Evolutionary conservation across 2,797 vertebrate species (phyloP).

Genomic region (Bradypodion pumilum): DNA sequence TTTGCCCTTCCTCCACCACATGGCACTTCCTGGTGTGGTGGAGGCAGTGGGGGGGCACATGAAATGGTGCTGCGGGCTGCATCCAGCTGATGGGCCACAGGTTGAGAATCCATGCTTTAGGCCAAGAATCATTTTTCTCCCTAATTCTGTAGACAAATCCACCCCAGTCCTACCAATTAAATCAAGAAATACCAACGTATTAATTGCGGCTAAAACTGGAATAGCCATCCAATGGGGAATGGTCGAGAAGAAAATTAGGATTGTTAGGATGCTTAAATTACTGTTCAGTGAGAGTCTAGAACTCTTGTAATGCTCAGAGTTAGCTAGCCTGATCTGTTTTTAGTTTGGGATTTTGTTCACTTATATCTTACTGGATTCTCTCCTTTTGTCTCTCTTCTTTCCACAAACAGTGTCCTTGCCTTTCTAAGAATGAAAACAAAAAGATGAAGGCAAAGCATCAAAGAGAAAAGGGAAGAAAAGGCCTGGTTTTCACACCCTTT

Average conservation of each 20-base stretch:
- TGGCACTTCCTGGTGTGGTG: no score
- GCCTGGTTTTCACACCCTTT: slow-evolving; percentile 9
- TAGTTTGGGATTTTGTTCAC: not conserved
- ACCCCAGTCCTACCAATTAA: no score
- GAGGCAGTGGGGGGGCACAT: no score
- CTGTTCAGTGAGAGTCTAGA: not conserved
- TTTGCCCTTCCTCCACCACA: no score
- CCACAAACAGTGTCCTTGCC: not conserved
- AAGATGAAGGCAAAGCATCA: slow-evolving; percentile 28
- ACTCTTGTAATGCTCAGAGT: not conserved
- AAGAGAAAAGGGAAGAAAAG: not conserved
- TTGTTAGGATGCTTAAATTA: not conserved
- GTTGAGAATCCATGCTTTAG: no score
- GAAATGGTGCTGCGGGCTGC: no score
- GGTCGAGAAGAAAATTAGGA: no score
- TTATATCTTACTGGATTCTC: not conserved
- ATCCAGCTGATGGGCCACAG: no score
- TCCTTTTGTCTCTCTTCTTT: not conserved
- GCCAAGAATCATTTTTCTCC: no score
- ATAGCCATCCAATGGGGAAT: not conserved
- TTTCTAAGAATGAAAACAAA: slow-evolving; percentile 30
- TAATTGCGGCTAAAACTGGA: not conserved
- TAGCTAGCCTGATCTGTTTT: not conserved
- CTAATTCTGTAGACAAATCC: no score
- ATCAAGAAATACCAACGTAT: not conserved